phyloP scores from a whole-genome alignment of 2,888 invertebrate genomes.

The Metallyticus violacea region DNA sequence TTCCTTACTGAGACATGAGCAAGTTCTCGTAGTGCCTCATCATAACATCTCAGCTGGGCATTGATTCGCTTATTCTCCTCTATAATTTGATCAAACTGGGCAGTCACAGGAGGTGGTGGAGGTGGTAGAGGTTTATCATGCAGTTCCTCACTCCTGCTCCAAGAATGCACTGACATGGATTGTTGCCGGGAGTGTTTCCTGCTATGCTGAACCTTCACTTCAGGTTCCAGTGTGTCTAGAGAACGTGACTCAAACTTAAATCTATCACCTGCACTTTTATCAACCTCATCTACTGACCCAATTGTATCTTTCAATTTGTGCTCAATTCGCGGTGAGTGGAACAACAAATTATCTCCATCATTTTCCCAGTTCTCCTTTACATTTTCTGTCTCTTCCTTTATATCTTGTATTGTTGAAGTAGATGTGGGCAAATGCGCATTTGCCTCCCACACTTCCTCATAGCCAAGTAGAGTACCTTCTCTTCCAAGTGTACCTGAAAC shows the following conservation, averaged over 20 bases:
- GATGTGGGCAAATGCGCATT: slow-evolving; percentile 30
- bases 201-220: slow-evolving; percentile 3
- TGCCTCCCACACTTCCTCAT: slow-evolving; percentile 40
- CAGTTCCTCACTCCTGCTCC: slow-evolving; percentile 31
- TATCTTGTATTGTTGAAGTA: background rate
- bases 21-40: slow-evolving; percentile 39
- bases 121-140: slow-evolving; percentile 24
- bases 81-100: slow-evolving; percentile 27
- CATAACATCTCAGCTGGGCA: slow-evolving; percentile 40
- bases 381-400: slow-evolving; percentile 4
- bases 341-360: slow-evolving; percentile 19
- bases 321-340: slow-evolving; percentile 21
- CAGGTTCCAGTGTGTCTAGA: slow-evolving; percentile 36
- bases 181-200: slow-evolving; percentile 38
- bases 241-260: slow-evolving; percentile 36
- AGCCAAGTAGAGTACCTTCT: slow-evolving; percentile 38
- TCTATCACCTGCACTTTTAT: background rate
- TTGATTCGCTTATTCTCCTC: slow-evolving; percentile 37
- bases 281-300: background rate
- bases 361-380: slow-evolving; percentile 11
- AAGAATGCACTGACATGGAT: slow-evolving; percentile 36
- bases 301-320: slow-evolving; percentile 17
- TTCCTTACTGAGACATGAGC: slow-evolving; percentile 36
- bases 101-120: slow-evolving; percentile 3
- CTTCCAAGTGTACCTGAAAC: slow-evolving; percentile 37